Conservation (phyloP, 2,797 vertebrate species). For the Tokudaia muenninki region DNA sequence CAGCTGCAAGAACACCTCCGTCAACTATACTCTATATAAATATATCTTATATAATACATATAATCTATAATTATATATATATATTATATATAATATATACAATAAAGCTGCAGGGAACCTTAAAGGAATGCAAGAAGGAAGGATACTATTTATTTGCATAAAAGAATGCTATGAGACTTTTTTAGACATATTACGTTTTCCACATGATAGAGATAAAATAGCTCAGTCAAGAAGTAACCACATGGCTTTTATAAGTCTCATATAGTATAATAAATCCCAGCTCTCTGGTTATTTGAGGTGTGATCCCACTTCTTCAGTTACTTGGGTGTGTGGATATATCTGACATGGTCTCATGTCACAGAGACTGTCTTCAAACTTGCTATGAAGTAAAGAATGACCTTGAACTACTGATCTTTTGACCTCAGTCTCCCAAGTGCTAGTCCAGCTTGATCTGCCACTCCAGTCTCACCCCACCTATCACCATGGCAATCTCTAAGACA, state of each 20-base stretch:
- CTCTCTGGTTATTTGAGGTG: background rate
- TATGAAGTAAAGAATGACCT: background rate
- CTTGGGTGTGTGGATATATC: background rate
- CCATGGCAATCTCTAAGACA: background rate
- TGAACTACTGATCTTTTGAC: background rate
- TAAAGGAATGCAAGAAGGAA: background rate
- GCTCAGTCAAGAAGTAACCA: background rate
- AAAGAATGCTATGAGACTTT: background rate
- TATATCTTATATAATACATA: background rate
- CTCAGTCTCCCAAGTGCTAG: background rate
- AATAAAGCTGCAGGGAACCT: background rate
- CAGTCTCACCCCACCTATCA: background rate
- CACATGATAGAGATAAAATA: background rate
- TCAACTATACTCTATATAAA: background rate
- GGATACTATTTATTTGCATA: background rate
- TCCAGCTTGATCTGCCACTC: background rate
- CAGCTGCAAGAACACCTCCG: background rate
- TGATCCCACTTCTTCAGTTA: background rate
- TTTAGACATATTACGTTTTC: conserved; percentile 2
- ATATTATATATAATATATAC: too few species aligned
- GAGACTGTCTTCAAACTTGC: background rate
- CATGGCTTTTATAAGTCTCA: background rate
- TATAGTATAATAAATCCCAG: background rate
- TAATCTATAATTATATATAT: too few species aligned
- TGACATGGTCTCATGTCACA: too few species aligned